Conservation (phyloP, 2,113 vertebrate genomes). For the Tychaedon coryphoeus region DNA sequence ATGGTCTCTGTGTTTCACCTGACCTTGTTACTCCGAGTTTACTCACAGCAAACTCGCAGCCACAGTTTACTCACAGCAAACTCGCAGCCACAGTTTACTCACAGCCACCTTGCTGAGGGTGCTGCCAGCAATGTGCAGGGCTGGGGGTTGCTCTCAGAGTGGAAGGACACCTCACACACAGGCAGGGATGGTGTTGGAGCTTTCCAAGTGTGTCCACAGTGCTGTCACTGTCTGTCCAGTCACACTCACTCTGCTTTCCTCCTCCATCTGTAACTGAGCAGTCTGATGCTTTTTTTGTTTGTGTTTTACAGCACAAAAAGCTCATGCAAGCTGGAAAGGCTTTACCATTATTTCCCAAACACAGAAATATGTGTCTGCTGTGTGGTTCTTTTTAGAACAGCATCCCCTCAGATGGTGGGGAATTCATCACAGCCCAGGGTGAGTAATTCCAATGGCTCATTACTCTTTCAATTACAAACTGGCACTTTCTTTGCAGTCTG, state of each 20-base stretch:
- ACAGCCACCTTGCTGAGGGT: not conserved
- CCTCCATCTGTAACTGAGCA: not conserved
- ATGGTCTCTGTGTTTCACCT: not conserved
- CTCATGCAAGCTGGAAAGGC: not conserved
- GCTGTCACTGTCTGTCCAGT: not conserved
- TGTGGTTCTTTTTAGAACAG: not conserved
- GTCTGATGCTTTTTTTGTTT: not conserved
- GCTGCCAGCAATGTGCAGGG: not conserved
- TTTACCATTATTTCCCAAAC: not conserved
- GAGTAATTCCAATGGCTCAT: conserved; percentile 57
- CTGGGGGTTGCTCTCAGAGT: not conserved
- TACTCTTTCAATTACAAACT: conserved; percentile 55
- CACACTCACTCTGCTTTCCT: not conserved
- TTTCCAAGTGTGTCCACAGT: not conserved
- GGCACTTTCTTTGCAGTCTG: conserved; percentile 12
- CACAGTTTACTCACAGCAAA: not conserved
- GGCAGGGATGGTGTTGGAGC: not conserved
- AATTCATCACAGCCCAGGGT: not conserved
- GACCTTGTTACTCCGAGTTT: not conserved
- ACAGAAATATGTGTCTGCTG: not conserved
- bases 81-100: no score
- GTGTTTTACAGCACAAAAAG: not conserved
- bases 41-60: no score
- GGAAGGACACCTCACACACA: no score
- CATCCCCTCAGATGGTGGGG: conserved; percentile 21